Evolutionary conservation across 2,797 vertebrate species (phyloP).

Genomic region (Tragelaphus oryx): DNA sequence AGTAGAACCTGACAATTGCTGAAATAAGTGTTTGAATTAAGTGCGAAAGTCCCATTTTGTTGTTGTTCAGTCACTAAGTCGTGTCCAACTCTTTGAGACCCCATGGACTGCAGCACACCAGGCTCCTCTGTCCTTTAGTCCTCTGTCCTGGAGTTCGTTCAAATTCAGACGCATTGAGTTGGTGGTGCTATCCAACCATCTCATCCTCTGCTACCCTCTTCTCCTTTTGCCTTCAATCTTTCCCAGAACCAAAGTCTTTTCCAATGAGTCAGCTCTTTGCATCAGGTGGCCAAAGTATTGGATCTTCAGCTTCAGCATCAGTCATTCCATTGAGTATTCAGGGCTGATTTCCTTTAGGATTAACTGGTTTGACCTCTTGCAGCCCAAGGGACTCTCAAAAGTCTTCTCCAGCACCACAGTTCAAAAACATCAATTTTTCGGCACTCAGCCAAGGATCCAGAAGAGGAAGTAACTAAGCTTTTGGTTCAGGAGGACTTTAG

Average conservation of each 20-base stretch:
- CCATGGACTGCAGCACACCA: background rate
- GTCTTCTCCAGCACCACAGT: background rate
- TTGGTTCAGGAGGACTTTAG: rapidly evolving
- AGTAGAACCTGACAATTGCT: background rate
- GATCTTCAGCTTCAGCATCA: background rate
- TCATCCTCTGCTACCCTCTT: background rate
- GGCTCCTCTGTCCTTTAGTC: background rate
- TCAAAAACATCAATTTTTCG: background rate
- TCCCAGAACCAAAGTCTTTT: background rate
- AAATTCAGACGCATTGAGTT: background rate
- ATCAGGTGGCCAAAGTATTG: background rate
- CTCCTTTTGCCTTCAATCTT: background rate
- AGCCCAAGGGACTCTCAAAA: background rate
- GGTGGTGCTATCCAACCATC: background rate
- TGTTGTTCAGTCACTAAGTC: background rate
- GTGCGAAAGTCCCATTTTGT: background rate
- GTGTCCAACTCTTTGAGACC: background rate
- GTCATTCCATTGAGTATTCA: background rate
- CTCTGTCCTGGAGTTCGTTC: background rate
- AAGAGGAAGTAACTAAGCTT: background rate
- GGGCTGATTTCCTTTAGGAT: background rate
- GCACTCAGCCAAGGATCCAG: background rate
- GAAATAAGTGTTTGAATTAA: background rate
- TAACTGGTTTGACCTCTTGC: background rate
- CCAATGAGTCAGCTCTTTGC: background rate